Evolutionary conservation across 2,113 vertebrate species (phyloP), one percentile per base, ranked within the genome.

Genomic region (Nycticryphes semicollaris): DNA sequence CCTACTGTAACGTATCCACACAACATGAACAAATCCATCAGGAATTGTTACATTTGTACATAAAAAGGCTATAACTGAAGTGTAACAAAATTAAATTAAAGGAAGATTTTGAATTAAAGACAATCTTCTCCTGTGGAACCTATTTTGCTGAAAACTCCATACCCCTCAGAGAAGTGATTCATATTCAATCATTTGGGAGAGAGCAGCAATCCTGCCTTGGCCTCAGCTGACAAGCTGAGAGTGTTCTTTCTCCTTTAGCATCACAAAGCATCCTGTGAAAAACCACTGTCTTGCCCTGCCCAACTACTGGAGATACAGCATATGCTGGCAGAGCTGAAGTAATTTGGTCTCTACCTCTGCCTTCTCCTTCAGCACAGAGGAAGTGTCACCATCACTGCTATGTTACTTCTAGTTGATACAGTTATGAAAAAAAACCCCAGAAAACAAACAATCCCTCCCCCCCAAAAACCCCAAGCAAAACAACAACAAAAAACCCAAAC

Each of bases 171-270:
- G 53, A 54, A 82, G 53, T 0, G 0, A 77, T 78, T 84, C 39
- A 47, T 66, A 60, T 56, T 90, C 64, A 28, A 1, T 56, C 31
- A 87, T 51, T 76, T 87, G 74, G 41, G 66, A 91, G 59, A 54
- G 45, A 92, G 47, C 57, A 97, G 94, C 51, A 96, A 85, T 85
- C 56, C 67, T 81, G 64, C 56, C 67, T 80, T 93, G 79, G 89
- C 59, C 91, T 94, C 79, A 68, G 30, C 41, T 79, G 87, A 64
- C 51, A n/a, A 79, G 33, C 41, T 50, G 66, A 45, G 28, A 78
- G 20, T 17, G 31, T 37, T 73, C 70, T 39, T 92, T 89, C 64
- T 86, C 51, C 39, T 72, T 70, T 39, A 85, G 60, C 62, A 82
- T 85, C 72, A 80, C 68, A 80, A 83, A 92, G 59, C 72, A 47